A percentile compares a stretch with the other conserved stretches of the same genome.
Conservation (phyloP, 92 coral and sea anemone genomes). For the Parazoanthus swiftii region DNA sequence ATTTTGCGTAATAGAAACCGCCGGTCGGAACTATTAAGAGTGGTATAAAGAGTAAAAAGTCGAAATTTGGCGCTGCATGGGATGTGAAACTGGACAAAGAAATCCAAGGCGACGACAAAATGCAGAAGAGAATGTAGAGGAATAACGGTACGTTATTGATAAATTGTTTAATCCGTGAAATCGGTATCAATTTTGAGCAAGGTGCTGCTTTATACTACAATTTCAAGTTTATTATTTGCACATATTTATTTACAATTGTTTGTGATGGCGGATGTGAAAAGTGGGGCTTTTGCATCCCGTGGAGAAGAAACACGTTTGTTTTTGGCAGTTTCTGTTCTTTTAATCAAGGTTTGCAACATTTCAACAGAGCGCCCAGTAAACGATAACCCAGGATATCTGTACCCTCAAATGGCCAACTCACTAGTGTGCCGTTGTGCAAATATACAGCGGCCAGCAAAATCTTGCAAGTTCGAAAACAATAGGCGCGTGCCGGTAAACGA, state of each 20-base stretch:
- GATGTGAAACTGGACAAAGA: constrained; percentile 25
- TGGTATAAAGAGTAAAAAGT: constrained; percentile 6
- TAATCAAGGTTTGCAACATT: neutral
- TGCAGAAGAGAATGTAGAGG: constrained; percentile 26
- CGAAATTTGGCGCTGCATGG: constrained; percentile 18
- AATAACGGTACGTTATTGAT: constrained; percentile 26
- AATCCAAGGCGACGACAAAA: constrained; percentile 25
- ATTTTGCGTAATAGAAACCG: constrained; percentile 13
- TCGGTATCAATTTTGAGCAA: constrained; percentile 22
- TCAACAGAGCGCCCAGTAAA: neutral
- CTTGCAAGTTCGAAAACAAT: neutral
- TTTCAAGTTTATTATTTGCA: constrained; percentile 18
- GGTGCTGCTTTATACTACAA: neutral
- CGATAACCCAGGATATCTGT: constrained; percentile 8
- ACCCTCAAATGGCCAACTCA: constrained; percentile 17
- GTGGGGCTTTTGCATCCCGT: constrained; percentile 20
- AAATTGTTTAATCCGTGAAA: constrained; percentile 18
- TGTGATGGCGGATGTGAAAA: constrained; percentile 21
- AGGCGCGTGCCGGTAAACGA: constrained; percentile 5
- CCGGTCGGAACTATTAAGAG: constrained; percentile 16
- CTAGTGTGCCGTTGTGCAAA: neutral
- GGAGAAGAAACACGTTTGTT: constrained; percentile 17
- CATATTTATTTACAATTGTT: constrained; percentile 10
- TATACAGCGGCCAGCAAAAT: constrained; percentile 6
- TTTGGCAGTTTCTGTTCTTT: constrained; percentile 18